Evolutionary conservation across 2,888 invertebrate species (phyloP).

Genomic region (Theretra japonica): DNA sequence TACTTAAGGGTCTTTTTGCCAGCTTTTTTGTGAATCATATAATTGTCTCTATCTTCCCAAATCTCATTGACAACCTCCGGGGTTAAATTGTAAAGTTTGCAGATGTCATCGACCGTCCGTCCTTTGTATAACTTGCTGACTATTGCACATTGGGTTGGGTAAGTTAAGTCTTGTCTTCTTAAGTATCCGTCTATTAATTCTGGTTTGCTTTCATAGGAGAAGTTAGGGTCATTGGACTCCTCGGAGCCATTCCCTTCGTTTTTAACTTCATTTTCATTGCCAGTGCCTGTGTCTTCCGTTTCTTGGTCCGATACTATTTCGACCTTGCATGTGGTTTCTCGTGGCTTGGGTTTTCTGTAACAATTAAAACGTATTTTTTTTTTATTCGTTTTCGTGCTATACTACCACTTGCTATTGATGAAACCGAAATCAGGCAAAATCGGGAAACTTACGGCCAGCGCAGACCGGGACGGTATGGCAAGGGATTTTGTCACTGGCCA

Average conservation of each 20-base stretch:
- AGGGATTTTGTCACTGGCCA: too few species aligned
- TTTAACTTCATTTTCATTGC: constrained; percentile 1
- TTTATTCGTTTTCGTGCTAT: too few species aligned
- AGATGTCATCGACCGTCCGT: constrained; percentile 52
- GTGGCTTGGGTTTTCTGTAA: neutral
- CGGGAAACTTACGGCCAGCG: too few species aligned
- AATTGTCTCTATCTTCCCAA: constrained; percentile 60
- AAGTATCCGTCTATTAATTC: constrained; percentile 29
- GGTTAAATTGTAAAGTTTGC: constrained; percentile 52
- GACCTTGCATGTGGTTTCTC: neutral
- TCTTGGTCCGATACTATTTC: constrained; percentile 28
- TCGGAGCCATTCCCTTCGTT: constrained; percentile 26
- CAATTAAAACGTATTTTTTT: too few species aligned
- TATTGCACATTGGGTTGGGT: constrained; percentile 54
- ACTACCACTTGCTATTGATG: too few species aligned
- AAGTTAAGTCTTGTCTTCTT: constrained; percentile 48
- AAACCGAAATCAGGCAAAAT: too few species aligned
- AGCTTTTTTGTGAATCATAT: constrained; percentile 47
- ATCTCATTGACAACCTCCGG: constrained; percentile 56
- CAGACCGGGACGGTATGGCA: too few species aligned
- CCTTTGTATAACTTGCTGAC: constrained; percentile 62
- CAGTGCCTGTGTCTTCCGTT: neutral
- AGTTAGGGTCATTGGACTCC: constrained; percentile 15
- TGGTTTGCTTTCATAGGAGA: constrained; percentile 27
- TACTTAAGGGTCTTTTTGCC: constrained; percentile 47